Evolutionary conservation across 2,113 vertebrate species (phyloP).

Genomic region (Sprattus sprattus): DNA sequence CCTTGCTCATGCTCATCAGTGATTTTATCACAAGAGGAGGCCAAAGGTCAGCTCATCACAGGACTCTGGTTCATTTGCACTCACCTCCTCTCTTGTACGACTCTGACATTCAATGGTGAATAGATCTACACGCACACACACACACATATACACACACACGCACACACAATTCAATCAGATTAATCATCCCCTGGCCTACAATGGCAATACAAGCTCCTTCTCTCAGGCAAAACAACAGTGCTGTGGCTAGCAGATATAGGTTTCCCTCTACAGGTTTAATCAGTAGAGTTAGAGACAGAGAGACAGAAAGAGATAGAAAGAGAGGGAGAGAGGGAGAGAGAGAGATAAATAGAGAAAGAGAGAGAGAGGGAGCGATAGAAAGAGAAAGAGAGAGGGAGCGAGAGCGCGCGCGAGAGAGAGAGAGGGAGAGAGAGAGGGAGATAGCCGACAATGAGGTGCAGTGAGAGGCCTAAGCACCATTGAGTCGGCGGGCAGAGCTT

Average conservation of each 20-base stretch:
- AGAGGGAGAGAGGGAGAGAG: background rate
- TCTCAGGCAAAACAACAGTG: slow-evolving; percentile 19
- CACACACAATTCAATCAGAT: background rate
- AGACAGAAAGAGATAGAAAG: background rate
- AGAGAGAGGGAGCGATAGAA: background rate
- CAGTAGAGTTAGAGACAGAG: background rate
- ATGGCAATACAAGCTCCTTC: background rate
- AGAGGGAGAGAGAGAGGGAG: background rate
- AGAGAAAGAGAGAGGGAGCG: background rate
- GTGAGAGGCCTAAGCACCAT: slow-evolving; percentile 43
- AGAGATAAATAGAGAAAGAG: background rate
- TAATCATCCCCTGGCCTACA: background rate
- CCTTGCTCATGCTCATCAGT: slow-evolving; percentile 10
- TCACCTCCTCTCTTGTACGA: background rate
- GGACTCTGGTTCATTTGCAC: slow-evolving; percentile 4
- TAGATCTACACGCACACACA: background rate
- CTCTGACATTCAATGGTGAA: background rate
- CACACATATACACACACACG: background rate
- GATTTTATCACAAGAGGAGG: slow-evolving; percentile 15
- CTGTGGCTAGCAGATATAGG: slow-evolving; percentile 36
- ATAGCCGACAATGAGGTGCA: background rate
- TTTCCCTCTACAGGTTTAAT: slow-evolving; percentile 33
- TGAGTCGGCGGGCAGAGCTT: slow-evolving; percentile 49
- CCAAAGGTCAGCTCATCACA: slow-evolving; percentile 25
- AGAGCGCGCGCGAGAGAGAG: too few species aligned